Evolutionary conservation across 2,113 vertebrate species (phyloP).

Genomic region (Nibea coibor): DNA sequence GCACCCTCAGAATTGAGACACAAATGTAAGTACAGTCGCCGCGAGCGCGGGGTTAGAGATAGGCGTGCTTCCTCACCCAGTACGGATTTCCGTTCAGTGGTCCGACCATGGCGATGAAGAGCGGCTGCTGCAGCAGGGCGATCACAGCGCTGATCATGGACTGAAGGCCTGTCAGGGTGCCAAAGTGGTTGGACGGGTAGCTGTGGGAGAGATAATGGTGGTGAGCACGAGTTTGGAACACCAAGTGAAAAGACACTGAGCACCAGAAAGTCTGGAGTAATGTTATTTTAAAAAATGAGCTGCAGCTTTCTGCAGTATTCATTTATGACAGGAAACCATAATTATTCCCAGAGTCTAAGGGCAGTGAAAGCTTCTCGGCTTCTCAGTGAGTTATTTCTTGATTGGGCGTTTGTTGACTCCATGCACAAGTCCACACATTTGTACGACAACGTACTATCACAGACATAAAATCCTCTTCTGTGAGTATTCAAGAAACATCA

Average conservation of each 20-base stretch:
- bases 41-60: not conserved
- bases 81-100: slow-evolving; percentile 85
- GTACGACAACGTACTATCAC: too few relatives aligned
- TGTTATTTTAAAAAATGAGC: not conserved
- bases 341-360: slow-evolving; percentile 1
- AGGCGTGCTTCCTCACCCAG: slow-evolving; percentile 82
- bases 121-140: slow-evolving; percentile 90
- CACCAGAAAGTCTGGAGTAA: not conserved
- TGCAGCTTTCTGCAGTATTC: not conserved
- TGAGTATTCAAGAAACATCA: not conserved
- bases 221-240: slow-evolving; percentile 8
- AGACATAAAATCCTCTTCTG: not conserved
- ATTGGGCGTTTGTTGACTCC: too few relatives aligned
- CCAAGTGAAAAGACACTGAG: not conserved
- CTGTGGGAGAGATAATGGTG: slow-evolving; percentile 69
- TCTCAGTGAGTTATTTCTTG: too few relatives aligned
- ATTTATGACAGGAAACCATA: not conserved
- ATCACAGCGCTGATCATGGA: slow-evolving; percentile 90
- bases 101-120: slow-evolving; percentile 89
- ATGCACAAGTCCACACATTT: too few relatives aligned
- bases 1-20: not conserved
- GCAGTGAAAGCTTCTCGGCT: not conserved
- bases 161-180: slow-evolving; percentile 92
- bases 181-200: slow-evolving; percentile 92
- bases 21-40: not conserved